A percentile compares a stretch with the other conserved stretches of the same genome.
Evolutionary conservation across 2,888 invertebrate genomes (phyloP).

Genomic region (Gymnosoma rotundatum): DNA sequence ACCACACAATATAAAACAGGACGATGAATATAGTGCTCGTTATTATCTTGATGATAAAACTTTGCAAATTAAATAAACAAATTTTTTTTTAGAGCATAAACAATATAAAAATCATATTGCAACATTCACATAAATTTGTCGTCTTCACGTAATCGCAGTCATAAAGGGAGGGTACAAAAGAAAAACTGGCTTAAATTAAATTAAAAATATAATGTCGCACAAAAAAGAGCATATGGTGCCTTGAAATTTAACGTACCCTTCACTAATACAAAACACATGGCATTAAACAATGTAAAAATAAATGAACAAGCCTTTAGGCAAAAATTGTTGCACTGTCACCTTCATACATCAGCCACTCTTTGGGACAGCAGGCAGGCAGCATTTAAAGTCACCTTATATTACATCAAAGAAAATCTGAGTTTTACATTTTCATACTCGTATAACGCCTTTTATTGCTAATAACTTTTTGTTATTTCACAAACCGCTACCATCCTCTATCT

Average conservation of each 20-base stretch:
- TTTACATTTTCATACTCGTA: conserved; percentile 58
- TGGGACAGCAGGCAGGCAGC: conserved; percentile 4
- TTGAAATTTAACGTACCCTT: conserved; percentile 38
- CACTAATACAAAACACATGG: conserved; percentile 2
- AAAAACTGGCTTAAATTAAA: conserved; percentile 41
- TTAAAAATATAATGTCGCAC: conserved; percentile 49
- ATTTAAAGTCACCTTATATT: conserved; percentile 60
- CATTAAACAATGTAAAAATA: conserved; percentile 27
- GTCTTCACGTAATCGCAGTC: conserved; percentile 27
- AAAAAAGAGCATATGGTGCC: conserved; percentile 56
- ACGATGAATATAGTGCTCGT: neutral
- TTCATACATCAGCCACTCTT: conserved; percentile 46
- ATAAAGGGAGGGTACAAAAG: conserved; percentile 28
- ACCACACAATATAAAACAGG: conserved; percentile 14
- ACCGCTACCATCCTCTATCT: conserved; percentile 24
- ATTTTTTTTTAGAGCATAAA: conserved; percentile 44
- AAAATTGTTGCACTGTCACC: conserved; percentile 67
- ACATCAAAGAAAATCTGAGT: conserved; percentile 69
- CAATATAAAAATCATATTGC: conserved; percentile 20
- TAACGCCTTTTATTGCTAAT: conserved; percentile 26
- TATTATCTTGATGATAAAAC: conserved; percentile 25
- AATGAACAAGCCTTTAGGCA: conserved; percentile 62
- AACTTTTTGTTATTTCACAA: conserved; percentile 38
- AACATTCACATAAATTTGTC: conserved; percentile 11
- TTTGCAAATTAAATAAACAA: conserved; percentile 60